Base-by-base conservation (phyloP, 2,797 vertebrate species). In the Sebastes flavidus region DNA sequence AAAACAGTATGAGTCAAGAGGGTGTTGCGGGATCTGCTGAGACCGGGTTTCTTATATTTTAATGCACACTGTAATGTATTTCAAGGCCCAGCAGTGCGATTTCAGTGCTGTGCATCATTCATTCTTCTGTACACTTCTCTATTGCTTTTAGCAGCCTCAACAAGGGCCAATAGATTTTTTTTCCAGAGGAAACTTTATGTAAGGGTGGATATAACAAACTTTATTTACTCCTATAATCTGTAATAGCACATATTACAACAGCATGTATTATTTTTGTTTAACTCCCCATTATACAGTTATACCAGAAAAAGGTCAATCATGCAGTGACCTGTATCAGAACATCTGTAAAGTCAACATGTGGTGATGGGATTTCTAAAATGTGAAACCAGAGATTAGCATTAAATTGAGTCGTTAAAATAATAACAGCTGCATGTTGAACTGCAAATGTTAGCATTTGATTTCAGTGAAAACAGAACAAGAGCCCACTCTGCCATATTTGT, bases 1-100 rank as follows among this genome's bases (percentile, higher is more conserved):
- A 77, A 89, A 87, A 90, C 74, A 55, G 49, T 54, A 55, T 58
- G 69, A 82, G 80, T 84, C 70, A 81, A 78, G 81, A 66, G 14
- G 52, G 12, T 58, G 70, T 29, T 56, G 73, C 49, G 42, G 66
- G 71, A 90, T 76, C 66, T 90, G 88, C 93, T 89, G 84, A 88
- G 67, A 59, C 27, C 12, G 49, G 54, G 18, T 38, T 81, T 90
- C 68, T 46, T 78, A 25, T 65, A n/a, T 81, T 86, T 81, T 80
- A 77, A 84, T 84, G 60, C 60, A 59, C 34, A 72, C 30, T 46
- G 14, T 65, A 65, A 80, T 81, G 78, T 72, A 69, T 73, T 76
- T 81, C 34, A 62, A 81, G 68, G 7, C 52, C n/a, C 14, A 42
- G 42, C 30, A 29, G 42, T 78, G 69, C 30, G 32, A 18, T 76